Evolutionary conservation across 2,113 vertebrate species (phyloP).

Genomic region (Gadus macrocephalus): DNA sequence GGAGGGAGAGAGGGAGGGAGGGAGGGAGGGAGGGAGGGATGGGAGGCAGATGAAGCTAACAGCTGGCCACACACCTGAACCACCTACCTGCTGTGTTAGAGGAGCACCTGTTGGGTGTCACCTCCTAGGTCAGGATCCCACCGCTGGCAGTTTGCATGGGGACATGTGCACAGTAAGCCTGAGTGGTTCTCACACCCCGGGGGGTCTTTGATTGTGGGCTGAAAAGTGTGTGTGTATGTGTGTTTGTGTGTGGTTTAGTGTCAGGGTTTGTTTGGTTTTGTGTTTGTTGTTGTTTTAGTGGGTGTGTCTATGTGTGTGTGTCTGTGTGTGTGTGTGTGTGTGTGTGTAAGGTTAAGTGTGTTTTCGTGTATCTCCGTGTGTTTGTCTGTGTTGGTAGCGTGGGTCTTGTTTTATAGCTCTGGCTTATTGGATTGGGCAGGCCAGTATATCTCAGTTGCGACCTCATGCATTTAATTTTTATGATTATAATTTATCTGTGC

Average conservation of each 20-base stretch:
- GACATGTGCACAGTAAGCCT: no score
- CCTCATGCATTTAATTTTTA: slow-evolving; percentile 51
- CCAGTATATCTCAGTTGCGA: slow-evolving; percentile 35
- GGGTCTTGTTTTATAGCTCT: no score
- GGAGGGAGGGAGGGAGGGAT: slow-evolving; percentile 37
- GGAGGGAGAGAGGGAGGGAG: slow-evolving; percentile 35
- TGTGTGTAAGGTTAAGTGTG: no score
- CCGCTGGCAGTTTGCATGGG: not conserved
- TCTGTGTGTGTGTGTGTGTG: no score
- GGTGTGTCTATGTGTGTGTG: no score
- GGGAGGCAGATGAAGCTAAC: slow-evolving; percentile 35
- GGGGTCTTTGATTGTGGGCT: slow-evolving; percentile 18
- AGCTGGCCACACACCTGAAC: slow-evolving; percentile 37
- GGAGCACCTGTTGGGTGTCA: no score
- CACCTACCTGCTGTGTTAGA: slow-evolving; percentile 15
- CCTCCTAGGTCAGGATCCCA: no score
- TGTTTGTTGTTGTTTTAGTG: no score
- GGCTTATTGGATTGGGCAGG: slow-evolving; percentile 27
- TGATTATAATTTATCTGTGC: slow-evolving; percentile 33
- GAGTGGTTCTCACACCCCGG: no score
- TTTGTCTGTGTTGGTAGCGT: slow-evolving; percentile 10
- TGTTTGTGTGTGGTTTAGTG: slow-evolving; percentile 17
- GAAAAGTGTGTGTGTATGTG: slow-evolving; percentile 5
- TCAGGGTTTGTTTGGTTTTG: no score
- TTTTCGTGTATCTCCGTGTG: not conserved